These are phyloP conservation scores for Drosophila saltans DNA, from an alignment of 1,140 invertebrate species.

Conservation along the genomic window DNA sequence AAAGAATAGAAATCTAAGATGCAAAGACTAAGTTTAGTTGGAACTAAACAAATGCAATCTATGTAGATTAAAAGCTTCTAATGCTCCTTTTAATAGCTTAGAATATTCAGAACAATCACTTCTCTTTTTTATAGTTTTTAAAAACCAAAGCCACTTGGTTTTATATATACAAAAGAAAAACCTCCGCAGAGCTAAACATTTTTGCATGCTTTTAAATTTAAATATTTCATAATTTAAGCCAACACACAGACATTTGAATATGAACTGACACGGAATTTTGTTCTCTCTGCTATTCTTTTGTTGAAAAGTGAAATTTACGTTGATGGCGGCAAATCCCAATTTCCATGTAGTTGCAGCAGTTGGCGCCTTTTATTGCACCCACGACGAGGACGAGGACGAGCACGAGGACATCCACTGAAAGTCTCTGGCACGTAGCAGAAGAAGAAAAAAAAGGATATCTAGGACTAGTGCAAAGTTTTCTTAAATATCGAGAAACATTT, in stretches of 20 bases:
- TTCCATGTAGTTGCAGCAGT: conserved; percentile 61
- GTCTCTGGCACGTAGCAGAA: not conserved
- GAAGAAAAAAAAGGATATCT: not conserved
- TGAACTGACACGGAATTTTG: not conserved
- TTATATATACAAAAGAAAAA: too few relatives aligned
- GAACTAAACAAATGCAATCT: too few relatives aligned
- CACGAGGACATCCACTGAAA: not conserved
- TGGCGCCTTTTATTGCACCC: conserved; percentile 47
- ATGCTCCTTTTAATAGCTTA: too few relatives aligned
- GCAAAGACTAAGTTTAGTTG: too few relatives aligned
- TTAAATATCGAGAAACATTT: conserved; percentile 9
- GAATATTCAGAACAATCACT: too few relatives aligned
- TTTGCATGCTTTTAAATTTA: not conserved
- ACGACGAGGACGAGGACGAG: not conserved
- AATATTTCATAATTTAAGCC: not conserved
- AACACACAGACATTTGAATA: not conserved
- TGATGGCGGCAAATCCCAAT: conserved; percentile 64
- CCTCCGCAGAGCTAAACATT: too few relatives aligned
- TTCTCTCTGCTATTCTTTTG: conserved; percentile 10
- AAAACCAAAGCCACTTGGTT: too few relatives aligned
- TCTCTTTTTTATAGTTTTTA: too few relatives aligned
- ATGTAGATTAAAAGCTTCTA: too few relatives aligned
- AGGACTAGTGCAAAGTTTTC: conserved; percentile 11
- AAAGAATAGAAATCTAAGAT: too few relatives aligned
- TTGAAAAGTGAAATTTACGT: conserved; percentile 60